Conservation (phyloP, 2,797 vertebrate genomes). For the Danio albolineatus region DNA sequence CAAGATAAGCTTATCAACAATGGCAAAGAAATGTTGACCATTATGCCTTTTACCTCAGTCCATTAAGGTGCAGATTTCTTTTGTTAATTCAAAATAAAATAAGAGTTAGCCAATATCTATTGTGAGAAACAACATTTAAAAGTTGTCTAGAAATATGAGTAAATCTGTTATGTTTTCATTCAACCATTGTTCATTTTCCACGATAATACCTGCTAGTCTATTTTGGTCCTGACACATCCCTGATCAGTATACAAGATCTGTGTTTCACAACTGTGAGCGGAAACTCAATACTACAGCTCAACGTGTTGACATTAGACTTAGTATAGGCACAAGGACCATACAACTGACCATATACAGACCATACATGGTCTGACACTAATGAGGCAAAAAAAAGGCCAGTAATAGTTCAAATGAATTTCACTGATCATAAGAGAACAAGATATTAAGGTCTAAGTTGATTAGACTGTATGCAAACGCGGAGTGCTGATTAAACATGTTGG, state of each 20-base stretch:
- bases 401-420: too few species aligned
- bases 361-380: too few species aligned
- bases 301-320: slow-evolving; percentile 15
- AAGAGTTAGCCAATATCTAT: background rate
- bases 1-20: slow-evolving; percentile 20
- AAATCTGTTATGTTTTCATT: background rate
- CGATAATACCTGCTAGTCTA: background rate
- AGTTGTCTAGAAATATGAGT: background rate
- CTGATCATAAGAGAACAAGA: too few species aligned
- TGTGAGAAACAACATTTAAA: background rate
- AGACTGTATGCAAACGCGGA: too few species aligned
- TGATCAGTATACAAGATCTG: slow-evolving; percentile 2
- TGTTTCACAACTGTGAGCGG: background rate
- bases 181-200: background rate
- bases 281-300: slow-evolving; percentile 16
- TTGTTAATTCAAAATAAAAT: background rate
- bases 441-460: too few species aligned
- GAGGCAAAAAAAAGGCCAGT: too few species aligned
- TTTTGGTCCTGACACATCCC: background rate
- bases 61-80: background rate
- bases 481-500: too few species aligned
- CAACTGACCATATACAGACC: too few species aligned
- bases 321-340: background rate
- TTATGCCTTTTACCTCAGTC: background rate
- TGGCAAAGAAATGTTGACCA: background rate